A percentile compares a stretch with the other conserved stretches of the same genome.
Evolutionary conservation across 2,113 vertebrate species (phyloP).

Genomic region (Ibidorhyncha struthersii): DNA sequence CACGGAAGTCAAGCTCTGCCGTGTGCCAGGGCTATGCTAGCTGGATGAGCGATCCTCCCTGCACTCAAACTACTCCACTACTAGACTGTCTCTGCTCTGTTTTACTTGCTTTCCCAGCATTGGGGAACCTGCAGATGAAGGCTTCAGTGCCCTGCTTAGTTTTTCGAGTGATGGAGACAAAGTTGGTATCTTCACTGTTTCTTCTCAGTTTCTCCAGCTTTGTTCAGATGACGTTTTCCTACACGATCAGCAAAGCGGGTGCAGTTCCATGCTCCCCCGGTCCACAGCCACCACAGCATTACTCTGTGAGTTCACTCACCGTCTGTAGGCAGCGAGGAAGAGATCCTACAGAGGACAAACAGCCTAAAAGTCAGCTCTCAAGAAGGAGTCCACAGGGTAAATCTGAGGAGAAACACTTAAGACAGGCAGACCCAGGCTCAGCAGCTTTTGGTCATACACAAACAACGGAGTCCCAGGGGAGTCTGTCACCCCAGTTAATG

Average conservation of each 20-base stretch:
- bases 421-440: neutral
- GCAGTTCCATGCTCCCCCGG: neutral
- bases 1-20: neutral
- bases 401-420: neutral
- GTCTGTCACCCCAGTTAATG: neutral
- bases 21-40: fast-evolving
- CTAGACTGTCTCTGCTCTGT: neutral
- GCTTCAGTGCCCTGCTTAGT: neutral
- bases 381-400: neutral
- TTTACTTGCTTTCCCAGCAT: neutral
- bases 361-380: neutral
- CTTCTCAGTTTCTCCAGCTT: neutral
- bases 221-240: neutral
- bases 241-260: neutral
- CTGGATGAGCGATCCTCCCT: fast-evolving
- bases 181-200: neutral
- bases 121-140: neutral
- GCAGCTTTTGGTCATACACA: neutral
- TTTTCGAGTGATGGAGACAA: neutral
- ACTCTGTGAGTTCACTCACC: neutral
- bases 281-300: neutral
- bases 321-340: neutral
- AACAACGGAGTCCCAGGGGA: neutral
- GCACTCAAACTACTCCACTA: neutral
- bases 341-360: neutral